Base-by-base conservation (phyloP, 1,140 invertebrate genomes). In the Marisa cornuarietis region DNA sequence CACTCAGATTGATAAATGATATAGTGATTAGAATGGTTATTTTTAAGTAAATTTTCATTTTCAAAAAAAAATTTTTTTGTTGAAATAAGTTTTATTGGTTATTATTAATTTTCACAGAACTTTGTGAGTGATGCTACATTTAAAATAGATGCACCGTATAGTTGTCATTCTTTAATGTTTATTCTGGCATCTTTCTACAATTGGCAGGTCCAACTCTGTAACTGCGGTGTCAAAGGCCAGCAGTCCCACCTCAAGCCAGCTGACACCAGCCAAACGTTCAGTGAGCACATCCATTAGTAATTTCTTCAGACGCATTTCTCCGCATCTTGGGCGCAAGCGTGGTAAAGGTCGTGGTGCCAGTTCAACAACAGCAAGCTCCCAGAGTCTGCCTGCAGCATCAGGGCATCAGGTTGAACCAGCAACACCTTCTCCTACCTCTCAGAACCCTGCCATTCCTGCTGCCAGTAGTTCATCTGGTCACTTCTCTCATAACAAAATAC, bases 251-350 rank as follows among this genome's bases (percentile, higher is more conserved):
- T 63, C 73, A 61, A 71, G 52, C 26, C 80, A 79, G 49, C 78
- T 87, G 22, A 82, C 86, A 9, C 86, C 84, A 4, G 76, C 83
- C 71, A 86, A 87, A 68, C 79, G 77, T n/a, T 85, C 85, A 16
- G 77, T 86, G 20, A 85, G 85, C 75, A 83, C 82, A 22, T 87
- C 86, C 79, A 85, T 88, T 24, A 83, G 84, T 22, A 88, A 87
- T 71, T 87, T 88, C 81, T 85, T 88, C 61, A 80, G 83, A 63
- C 82, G 82, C 26, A 80, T 88, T 65, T 88, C 87, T 8, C 87
- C 87, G 8, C 80, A 82, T 54, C 77, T 85, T 31, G 72, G 80
- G 26, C 74, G 85, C 24, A 86, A 83, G 78, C 71, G 77, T 62
- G 75, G 79, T 24, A 82, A 83, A 24, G 83, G 83, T 49, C 74